Conservation (phyloP, 2,888 invertebrate genomes). For the Nebria brevicollis region DNA sequence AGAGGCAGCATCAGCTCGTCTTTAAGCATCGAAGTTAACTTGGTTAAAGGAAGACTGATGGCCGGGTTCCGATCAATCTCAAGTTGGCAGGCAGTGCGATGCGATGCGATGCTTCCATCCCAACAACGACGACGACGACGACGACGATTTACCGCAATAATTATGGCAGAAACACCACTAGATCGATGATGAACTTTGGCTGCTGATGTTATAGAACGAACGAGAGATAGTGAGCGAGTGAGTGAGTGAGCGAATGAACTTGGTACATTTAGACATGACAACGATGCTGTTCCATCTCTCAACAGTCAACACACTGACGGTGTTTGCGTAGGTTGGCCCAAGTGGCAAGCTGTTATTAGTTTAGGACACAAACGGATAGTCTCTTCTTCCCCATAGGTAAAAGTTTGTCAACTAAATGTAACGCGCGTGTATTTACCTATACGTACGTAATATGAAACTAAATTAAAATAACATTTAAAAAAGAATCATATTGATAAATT, state of each 20-base stretch:
- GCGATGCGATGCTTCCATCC: neutral
- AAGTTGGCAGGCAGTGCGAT: neutral
- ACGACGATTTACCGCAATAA: slow-evolving; percentile 29
- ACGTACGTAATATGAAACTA: no score
- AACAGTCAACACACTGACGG: neutral
- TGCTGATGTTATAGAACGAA: neutral
- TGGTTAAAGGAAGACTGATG: slow-evolving; percentile 45
- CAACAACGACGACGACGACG: neutral
- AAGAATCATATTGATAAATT: no score
- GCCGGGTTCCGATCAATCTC: slow-evolving; percentile 38
- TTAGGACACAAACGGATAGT: neutral
- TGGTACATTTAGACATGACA: no score
- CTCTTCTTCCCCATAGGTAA: neutral
- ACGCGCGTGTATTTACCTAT: neutral
- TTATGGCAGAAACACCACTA: slow-evolving; percentile 13
- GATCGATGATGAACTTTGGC: slow-evolving; percentile 4
- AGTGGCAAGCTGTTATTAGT: slow-evolving; percentile 3
- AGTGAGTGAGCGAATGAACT: neutral
- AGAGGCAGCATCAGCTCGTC: neutral
- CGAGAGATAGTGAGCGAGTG: neutral
- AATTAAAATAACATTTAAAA: no score
- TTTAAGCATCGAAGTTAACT: slow-evolving; percentile 30
- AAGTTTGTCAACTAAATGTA: neutral
- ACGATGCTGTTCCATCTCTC: neutral
- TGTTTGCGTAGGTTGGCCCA: slow-evolving; percentile 11